Evolutionary conservation across 1,140 invertebrate species (phyloP), one percentile per base, ranked within the genome.

Genomic region (Drosophila mauritiana): DNA sequence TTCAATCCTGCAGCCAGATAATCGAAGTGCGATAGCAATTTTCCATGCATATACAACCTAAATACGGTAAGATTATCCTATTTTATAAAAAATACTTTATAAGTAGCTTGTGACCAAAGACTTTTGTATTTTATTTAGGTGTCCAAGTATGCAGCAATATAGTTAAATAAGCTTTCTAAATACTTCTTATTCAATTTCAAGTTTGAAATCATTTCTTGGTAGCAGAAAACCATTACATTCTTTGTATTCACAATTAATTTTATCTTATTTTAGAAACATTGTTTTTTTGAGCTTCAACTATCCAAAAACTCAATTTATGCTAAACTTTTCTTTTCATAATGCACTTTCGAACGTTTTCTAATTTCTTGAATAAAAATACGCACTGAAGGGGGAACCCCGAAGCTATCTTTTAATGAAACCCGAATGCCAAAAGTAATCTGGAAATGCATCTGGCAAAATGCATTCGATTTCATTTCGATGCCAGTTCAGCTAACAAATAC

Each of bases 401-500:
- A 15, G 11, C 34, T n/a, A 27, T 63, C 10, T 17, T 63, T 0
- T 17, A 63, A 63, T 65, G 13, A 31, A 62, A 57, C 0, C 12
- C n/a, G 5, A 15, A 22, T 22, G 8, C 7, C n/a, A 56, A 54
- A 56, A 27, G 34, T 61, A 36, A 36, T 12, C 10, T 11, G 7
- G 15, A 40, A 42, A 37, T 67, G 64, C 36, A 63, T 31, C 31
- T 65, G 48, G 13, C 12, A 39, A 54, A 55, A 22, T 13, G 49
- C 61, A 52, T 37, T 15, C 45, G 62, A 53, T 46, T 54, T 53
- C 15, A 68, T 68, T 68, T 17, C 17, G 27, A 40, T 34, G 58
- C 43, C 31, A 59, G 37, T 34, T 6, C 25, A 39, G 27, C 27
- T 20, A 31, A 22, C 17, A 56, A 70, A 69, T 40, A 40, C 65